Conservation (phyloP, 1,140 invertebrate genomes). For the Euura saliciscinereae region DNA sequence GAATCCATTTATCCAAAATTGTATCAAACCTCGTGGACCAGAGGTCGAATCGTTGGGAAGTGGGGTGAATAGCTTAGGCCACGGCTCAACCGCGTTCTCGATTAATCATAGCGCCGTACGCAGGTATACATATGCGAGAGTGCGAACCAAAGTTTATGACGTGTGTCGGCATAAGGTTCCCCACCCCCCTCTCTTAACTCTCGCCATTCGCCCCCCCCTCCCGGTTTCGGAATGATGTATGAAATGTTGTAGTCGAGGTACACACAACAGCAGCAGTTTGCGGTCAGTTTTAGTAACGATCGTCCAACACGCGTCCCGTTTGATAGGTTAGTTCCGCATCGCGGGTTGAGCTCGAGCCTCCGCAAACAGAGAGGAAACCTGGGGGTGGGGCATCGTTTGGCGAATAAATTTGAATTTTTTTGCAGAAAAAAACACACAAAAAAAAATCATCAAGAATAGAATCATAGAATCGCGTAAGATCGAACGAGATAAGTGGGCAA, state of each 20-base stretch:
- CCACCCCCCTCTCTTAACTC: not conserved
- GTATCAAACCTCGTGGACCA: no score
- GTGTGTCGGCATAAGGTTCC: not conserved
- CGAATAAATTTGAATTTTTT: no score
- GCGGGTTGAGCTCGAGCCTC: no score
- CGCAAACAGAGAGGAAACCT: no score
- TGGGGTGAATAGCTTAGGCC: not conserved
- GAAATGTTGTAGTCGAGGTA: not conserved
- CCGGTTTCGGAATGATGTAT: not conserved
- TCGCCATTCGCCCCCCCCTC: no score
- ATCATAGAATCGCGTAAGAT: no score
- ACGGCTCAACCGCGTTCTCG: not conserved
- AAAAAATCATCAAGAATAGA: no score
- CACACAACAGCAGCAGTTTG: not conserved
- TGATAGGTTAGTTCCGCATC: no score
- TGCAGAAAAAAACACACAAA: no score
- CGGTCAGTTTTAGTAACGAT: not conserved
- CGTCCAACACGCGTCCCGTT: no score
- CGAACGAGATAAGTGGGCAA: not conserved
- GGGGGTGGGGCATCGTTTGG: no score
- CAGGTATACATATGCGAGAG: constrained; percentile 2
- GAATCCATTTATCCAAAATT: no score
- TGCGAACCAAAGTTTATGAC: not conserved
- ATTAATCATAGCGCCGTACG: not conserved
- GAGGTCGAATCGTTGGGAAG: not conserved